These are phyloP conservation scores for Eidolon helvum DNA, from an alignment of 2,113 vertebrate species.

Conservation along the genomic window DNA sequence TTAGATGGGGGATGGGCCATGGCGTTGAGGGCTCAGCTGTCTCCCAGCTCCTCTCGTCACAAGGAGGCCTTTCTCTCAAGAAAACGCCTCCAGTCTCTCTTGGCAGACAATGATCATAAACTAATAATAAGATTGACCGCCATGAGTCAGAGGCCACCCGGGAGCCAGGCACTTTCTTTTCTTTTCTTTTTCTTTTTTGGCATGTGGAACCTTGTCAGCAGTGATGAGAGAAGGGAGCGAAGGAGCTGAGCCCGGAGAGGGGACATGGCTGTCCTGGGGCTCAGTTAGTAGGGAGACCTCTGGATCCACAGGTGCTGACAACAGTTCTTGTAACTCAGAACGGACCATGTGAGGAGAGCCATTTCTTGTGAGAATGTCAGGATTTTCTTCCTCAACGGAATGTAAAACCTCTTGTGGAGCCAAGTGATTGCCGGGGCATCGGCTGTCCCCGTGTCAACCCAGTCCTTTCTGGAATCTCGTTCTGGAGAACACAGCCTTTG, in stretches of 20 bases:
- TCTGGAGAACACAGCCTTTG: too few species aligned
- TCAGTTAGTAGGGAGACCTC: background rate
- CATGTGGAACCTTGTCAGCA: background rate
- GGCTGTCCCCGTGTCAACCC: too few species aligned
- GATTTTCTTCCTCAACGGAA: too few species aligned
- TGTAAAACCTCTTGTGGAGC: too few species aligned
- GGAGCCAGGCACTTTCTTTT: background rate
- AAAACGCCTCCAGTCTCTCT: background rate
- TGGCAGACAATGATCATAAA: background rate
- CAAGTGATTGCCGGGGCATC: too few species aligned
- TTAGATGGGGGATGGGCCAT: background rate
- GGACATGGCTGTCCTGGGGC: background rate
- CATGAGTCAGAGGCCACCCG: background rate
- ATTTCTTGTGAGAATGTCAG: too few species aligned
- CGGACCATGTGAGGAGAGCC: too few species aligned
- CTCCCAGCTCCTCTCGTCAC: fast-evolving
- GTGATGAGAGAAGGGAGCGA: background rate
- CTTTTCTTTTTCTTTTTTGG: too few species aligned
- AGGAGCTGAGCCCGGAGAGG: background rate
- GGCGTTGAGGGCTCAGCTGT: background rate
- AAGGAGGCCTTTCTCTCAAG: background rate
- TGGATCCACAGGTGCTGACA: background rate
- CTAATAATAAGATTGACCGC: background rate
- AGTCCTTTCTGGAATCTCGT: too few species aligned
- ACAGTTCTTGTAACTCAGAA: background rate